These are phyloP conservation scores for Myopa testacea DNA, from an alignment of 2,888 invertebrate genomes.

Conservation along the genomic window DNA sequence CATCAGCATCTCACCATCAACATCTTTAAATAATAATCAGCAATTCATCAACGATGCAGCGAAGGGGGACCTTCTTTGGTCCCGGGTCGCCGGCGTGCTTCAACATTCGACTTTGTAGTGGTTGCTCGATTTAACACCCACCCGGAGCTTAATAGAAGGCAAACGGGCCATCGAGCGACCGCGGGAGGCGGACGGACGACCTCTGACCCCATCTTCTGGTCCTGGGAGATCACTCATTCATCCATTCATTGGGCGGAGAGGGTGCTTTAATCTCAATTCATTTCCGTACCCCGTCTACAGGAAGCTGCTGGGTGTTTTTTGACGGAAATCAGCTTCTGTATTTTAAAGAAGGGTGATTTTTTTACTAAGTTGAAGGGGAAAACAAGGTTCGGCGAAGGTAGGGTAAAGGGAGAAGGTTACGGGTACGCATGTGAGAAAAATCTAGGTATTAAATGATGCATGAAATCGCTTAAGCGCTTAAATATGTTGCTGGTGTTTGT, in stretches of 20 bases:
- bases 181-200: not conserved
- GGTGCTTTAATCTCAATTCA: slow-evolving; percentile 44
- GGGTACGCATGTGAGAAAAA: not conserved
- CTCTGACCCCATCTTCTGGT: not conserved
- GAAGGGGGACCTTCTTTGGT: not conserved
- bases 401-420: not conserved
- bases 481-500: slow-evolving; percentile 44
- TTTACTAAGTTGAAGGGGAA: not conserved
- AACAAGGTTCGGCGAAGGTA: not conserved
- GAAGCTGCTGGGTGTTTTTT: not conserved
- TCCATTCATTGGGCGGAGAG: not conserved
- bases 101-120: slow-evolving; percentile 35
- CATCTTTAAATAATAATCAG: slow-evolving; percentile 66
- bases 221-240: too few relatives aligned
- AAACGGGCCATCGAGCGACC: not conserved
- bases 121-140: slow-evolving; percentile 41
- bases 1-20: slow-evolving; percentile 41
- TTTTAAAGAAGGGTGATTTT: not conserved
- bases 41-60: slow-evolving; percentile 59
- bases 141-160: not conserved
- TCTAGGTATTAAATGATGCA: slow-evolving; percentile 66
- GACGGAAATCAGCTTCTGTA: slow-evolving; percentile 21
- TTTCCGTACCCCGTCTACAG: slow-evolving; percentile 38
- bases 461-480: slow-evolving; percentile 68
- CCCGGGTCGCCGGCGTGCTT: not conserved